Evolutionary conservation across 2,888 invertebrate species (phyloP).

Genomic region (Nematopogon swammerdamellus): DNA sequence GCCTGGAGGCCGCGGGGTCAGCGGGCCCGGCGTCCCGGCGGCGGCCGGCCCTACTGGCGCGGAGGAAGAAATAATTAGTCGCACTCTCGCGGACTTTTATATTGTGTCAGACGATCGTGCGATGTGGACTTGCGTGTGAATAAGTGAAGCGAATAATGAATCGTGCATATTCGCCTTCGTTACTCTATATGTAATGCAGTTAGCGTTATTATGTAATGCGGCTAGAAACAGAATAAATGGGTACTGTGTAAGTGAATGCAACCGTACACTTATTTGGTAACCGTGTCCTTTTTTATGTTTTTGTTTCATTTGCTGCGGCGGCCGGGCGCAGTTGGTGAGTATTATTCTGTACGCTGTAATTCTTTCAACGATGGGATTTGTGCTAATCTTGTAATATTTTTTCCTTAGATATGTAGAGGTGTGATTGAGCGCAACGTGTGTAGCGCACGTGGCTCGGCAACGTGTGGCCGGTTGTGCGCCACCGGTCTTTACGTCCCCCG

Average conservation of each 20-base stretch:
- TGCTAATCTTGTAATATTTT: neutral
- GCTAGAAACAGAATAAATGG: constrained; percentile 38
- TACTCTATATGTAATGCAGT: too few relatives aligned
- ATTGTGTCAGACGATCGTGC: too few relatives aligned
- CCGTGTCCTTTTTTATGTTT: too few relatives aligned
- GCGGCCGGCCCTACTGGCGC: constrained; percentile 15
- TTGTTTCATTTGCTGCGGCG: neutral
- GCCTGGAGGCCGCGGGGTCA: constrained; percentile 17
- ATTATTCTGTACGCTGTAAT: neutral
- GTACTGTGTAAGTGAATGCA: constrained; percentile 25
- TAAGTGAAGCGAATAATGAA: too few relatives aligned
- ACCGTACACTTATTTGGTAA: too few relatives aligned
- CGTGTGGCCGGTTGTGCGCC: too few relatives aligned
- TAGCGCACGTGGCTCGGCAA: neutral
- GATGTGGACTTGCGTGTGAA: too few relatives aligned
- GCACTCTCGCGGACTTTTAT: too few relatives aligned
- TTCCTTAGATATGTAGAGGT: neutral
- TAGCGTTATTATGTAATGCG: too few relatives aligned
- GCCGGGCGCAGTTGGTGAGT: neutral
- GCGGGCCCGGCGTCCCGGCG: constrained; percentile 25
- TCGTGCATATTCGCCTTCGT: too few relatives aligned
- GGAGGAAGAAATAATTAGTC: constrained; percentile 12
- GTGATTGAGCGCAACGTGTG: neutral
- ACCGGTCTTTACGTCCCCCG: too few relatives aligned
- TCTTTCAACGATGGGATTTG: neutral